These are phyloP conservation scores for Griposia aprilina DNA, from an alignment of 2,888 invertebrate genomes.

Conservation along the genomic window DNA sequence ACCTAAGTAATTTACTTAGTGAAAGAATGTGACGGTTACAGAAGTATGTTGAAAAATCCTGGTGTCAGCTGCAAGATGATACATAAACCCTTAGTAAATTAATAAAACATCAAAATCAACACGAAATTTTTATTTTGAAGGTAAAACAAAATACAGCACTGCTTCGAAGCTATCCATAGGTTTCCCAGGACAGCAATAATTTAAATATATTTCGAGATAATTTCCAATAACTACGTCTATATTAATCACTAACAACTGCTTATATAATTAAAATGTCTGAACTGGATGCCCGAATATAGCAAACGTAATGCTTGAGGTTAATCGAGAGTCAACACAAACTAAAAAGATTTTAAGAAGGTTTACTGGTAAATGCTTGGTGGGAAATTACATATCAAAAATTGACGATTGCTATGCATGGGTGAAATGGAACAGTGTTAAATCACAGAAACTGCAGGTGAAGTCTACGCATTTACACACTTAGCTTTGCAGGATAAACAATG, in stretches of 20 bases:
- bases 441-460: background rate
- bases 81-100: background rate
- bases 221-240: slow-evolving; percentile 29
- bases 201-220: slow-evolving; percentile 27
- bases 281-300: slow-evolving; percentile 51
- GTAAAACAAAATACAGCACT: background rate
- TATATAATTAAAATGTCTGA: slow-evolving; percentile 32
- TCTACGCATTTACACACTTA: background rate
- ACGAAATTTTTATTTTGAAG: background rate
- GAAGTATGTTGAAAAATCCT: background rate
- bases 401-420: background rate
- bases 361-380: background rate
- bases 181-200: background rate
- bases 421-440: background rate
- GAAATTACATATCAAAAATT: background rate
- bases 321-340: slow-evolving; percentile 13
- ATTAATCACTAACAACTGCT: slow-evolving; percentile 11
- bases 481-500: background rate
- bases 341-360: slow-evolving; percentile 8
- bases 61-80: background rate
- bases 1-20: background rate
- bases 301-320: slow-evolving; percentile 21
- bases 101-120: background rate
- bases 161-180: background rate
- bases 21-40: background rate